These are phyloP conservation scores for Siphlonurus alternatus DNA, from an alignment of 2,888 invertebrate genomes.

Conservation along the genomic window DNA sequence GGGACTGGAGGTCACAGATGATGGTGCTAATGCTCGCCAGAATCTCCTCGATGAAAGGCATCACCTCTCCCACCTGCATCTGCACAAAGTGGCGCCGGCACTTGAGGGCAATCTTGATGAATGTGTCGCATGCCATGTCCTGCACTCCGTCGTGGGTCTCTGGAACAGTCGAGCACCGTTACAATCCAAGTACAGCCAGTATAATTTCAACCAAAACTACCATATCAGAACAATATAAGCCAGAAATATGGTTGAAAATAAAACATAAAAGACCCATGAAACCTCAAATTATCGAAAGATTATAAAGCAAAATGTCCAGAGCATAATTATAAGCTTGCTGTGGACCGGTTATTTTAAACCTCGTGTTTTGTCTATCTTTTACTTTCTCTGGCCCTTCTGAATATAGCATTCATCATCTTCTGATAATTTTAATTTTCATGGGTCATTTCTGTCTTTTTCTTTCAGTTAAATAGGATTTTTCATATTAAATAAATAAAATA, in stretches of 20 bases:
- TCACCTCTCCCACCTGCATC: constrained; percentile 85
- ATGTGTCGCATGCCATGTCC: constrained; percentile 99
- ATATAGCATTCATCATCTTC: too few species aligned
- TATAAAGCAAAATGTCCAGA: too few species aligned
- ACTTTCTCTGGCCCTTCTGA: too few species aligned
- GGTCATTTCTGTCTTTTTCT: too few species aligned
- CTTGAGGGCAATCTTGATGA: constrained; percentile 98
- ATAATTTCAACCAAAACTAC: neutral
- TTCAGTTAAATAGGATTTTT: too few species aligned
- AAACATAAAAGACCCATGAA: neutral
- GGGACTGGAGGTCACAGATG: constrained; percentile 95
- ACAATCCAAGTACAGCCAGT: neutral
- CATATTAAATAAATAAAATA: too few species aligned
- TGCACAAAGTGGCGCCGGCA: constrained; percentile 96
- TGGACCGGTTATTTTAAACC: too few species aligned
- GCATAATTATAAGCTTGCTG: too few species aligned
- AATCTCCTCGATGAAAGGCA: constrained; percentile 98
- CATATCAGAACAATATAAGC: neutral
- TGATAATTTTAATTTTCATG: too few species aligned
- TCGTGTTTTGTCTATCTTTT: too few species aligned
- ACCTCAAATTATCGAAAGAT: too few species aligned
- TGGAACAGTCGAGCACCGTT: constrained; percentile 21
- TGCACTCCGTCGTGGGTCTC: constrained; percentile 99
- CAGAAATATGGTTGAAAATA: neutral
- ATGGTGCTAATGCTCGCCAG: constrained; percentile 89